phyloP scores from a whole-genome alignment of 2,797 vertebrate genomes.

The Crocidura indochinensis region DNA sequence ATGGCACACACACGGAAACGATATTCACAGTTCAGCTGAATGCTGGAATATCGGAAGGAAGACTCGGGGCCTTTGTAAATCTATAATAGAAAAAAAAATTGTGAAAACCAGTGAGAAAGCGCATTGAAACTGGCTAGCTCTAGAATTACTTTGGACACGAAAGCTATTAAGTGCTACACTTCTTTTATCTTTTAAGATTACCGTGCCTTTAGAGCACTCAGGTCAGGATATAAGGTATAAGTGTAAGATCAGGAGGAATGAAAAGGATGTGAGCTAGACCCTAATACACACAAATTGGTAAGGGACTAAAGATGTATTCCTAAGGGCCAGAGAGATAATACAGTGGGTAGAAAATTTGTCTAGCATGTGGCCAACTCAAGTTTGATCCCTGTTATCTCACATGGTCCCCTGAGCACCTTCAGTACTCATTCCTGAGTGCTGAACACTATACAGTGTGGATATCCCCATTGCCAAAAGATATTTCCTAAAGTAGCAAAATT shows the following conservation, averaged over 20 bases:
- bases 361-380: too few species aligned
- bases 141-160: slow-evolving; percentile 43
- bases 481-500: neutral
- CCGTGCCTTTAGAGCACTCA: neutral
- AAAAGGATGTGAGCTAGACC: neutral
- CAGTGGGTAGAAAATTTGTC: too few species aligned
- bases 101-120: slow-evolving; percentile 25
- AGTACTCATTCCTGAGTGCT: too few species aligned
- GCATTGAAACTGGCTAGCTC: slow-evolving; percentile 14
- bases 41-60: slow-evolving; percentile 93
- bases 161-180: neutral
- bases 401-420: too few species aligned
- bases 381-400: too few species aligned
- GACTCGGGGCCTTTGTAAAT: slow-evolving; percentile 95
- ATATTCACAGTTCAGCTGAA: slow-evolving; percentile 96
- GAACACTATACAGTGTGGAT: too few species aligned
- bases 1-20: slow-evolving; percentile 96
- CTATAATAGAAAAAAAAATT: slow-evolving; percentile 86
- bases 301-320: neutral
- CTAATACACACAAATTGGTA: neutral
- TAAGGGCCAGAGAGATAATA: neutral
- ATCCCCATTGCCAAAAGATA: too few species aligned
- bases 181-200: slow-evolving; percentile 53
- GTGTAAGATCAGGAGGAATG: slow-evolving; percentile 8
- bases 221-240: neutral